Evolutionary conservation across 1,140 invertebrate genomes (phyloP), one percentile per base, ranked within the genome.

Genomic region (Pteromalus puparum): DNA sequence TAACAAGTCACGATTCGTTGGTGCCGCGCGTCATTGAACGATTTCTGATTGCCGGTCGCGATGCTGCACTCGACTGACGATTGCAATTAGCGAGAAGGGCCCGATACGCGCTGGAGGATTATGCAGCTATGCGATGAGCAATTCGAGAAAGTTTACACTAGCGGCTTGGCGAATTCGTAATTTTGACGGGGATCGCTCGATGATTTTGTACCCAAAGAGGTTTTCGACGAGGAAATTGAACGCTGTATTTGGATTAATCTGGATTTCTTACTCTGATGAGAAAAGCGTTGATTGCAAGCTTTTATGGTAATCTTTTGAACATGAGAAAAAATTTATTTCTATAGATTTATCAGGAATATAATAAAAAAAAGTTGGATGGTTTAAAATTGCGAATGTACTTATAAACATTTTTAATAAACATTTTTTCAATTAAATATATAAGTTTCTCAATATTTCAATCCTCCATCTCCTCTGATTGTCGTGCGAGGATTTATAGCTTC

Each of bases 61-160:
- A 48, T 48, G 13, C 12, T n/a, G 42, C 26, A 65, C 67, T 81
- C n/a, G 13, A 30, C 65, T 42, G 10, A 24, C 13, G 21, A 48
- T 72, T 28, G 67, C 67, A 48, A 81, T 72, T 72, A 81, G 68
- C 68, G 68, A 68, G 21, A 18, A n/a, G 65, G n/a, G 65, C 6
- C 7, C 9, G 3, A 10, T 4, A 24, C 67, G 67, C 53, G 53
- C 53, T 3, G 53, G n/a, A n/a, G 53, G 53, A 65, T 65, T 65
- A n/a, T 65, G 53, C n/a, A 38, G 38, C 53, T 15, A 65, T 15
- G 53, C 53, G 65, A 67, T 24, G 65, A 67, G 18, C 65, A 24
- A 67, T 67, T 67, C n/a, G 65, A 48, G 46, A 67, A 67, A 67
- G 65, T 67, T 67, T 67, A 9, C 18, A 26, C 24, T n/a, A 26